Base-by-base conservation (phyloP, 2,113 vertebrate species). In the Siniperca knerii region DNA sequence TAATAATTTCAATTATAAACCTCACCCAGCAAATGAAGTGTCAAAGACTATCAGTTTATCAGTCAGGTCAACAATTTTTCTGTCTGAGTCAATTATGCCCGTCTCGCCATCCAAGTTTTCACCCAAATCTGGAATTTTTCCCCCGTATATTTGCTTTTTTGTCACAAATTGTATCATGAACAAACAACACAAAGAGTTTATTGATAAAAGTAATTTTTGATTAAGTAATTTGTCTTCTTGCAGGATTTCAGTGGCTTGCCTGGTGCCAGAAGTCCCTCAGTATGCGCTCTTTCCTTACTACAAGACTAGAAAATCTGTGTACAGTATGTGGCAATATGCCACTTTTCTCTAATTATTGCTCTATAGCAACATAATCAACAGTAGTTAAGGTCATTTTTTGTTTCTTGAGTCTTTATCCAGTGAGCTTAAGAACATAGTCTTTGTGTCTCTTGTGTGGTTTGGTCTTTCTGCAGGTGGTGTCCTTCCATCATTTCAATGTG, bases 401-500 rank as follows among this genome's bases (percentile, higher is more conserved):
- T 60, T 29, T 55, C 46, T 52, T 37, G 0, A 46, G 46, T 42
- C 7, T 8, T 67, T 8, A 12, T 67, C 42, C 9, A 40, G 9
- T 9, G 25, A 65, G 15, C 8, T n/a, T n/a, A 15, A 44, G 44
- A 60, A n/a, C n/a, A n/a, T 20, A 55, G 48, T 37, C 29, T 57
- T 54, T 60, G 33, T 37, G 8, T 60, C 55, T 42, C 7, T 81
- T n/a, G 46, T 82, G 55, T 4, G 70, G n/a, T 77, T 50, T 69
- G 37, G 57, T 69, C 68, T 82, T 67, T 82, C 44, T 81, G 74
- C 90, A 77, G 80, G 67, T 79, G 71, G 57, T 82, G 66, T 67
- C 65, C 29, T 74, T 87, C 82, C 58, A 55, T 73, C 79, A 77
- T 64, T 69, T 33, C 67, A 60, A 4, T n/a, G 79, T 74, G 82